Percentiles rank a stretch among this genome's conserved stretches.
Evolutionary conservation across 2,113 vertebrate species (phyloP).

Genomic region (Pterocles gutturalis): DNA sequence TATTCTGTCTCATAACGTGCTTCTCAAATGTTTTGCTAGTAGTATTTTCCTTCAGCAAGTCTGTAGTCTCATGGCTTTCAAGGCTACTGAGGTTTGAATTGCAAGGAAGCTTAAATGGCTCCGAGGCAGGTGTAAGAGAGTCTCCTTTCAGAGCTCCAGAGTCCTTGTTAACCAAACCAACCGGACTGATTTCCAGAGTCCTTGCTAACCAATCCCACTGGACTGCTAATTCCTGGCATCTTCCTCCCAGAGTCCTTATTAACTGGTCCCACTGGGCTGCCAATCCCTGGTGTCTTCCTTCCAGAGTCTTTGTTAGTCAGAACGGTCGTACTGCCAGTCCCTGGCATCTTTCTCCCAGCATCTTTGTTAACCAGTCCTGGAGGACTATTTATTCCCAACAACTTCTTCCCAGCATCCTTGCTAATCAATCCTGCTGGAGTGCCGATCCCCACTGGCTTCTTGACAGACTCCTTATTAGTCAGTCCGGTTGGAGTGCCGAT

Average conservation of each 20-base stretch:
- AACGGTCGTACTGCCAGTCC: constrained; percentile 28
- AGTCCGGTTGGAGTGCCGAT: constrained; percentile 65
- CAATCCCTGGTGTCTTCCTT: constrained; percentile 71
- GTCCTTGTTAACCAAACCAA: constrained; percentile 72
- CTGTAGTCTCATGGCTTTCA: constrained; percentile 68
- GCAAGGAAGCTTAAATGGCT: constrained; percentile 75
- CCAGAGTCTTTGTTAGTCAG: constrained; percentile 74
- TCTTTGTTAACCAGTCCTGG: constrained; percentile 71
- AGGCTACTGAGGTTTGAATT: constrained; percentile 60
- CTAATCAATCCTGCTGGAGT: constrained; percentile 66
- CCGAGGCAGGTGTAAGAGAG: constrained; percentile 54
- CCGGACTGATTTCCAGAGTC: constrained; percentile 73
- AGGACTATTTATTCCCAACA: constrained; percentile 58
- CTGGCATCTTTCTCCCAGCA: constrained; percentile 64
- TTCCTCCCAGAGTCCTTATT: constrained; percentile 79
- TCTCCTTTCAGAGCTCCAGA: constrained; percentile 73
- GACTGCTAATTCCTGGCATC: constrained; percentile 62
- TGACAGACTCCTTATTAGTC: constrained; percentile 75
- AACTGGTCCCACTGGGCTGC: constrained; percentile 67
- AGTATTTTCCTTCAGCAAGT: constrained; percentile 72
- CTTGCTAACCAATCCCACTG: constrained; percentile 72
- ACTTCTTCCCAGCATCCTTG: constrained; percentile 80
- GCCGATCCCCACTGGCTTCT: constrained; percentile 67
- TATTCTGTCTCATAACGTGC: constrained; percentile 71
- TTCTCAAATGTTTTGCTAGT: constrained; percentile 77